Percentiles rank a stretch among this genome's conserved stretches.
phyloP scores from a whole-genome alignment of 2,888 invertebrate genomes.

The Junonia oenone region DNA sequence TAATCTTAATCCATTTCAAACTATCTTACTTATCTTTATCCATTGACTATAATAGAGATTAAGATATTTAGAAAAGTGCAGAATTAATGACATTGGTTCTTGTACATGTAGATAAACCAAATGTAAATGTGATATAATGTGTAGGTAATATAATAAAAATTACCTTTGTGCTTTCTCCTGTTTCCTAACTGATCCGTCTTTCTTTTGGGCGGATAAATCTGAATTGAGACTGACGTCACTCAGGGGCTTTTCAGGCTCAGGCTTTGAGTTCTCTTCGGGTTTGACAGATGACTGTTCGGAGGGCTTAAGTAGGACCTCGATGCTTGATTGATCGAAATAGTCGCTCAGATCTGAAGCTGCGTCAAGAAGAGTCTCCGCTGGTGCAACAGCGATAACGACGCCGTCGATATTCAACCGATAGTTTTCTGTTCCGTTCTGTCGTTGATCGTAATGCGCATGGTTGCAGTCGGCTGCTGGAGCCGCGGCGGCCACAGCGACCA shows the following conservation, averaged over 20 bases:
- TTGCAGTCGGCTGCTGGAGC: conserved; percentile 46
- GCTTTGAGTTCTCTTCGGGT: conserved; percentile 28
- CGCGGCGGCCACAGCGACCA: conserved; percentile 36
- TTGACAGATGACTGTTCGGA: conserved; percentile 18
- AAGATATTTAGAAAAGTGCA: no score
- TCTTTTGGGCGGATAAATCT: conserved; percentile 44
- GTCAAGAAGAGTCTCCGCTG: conserved; percentile 80
- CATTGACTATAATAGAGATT: no score
- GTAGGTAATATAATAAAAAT: no score
- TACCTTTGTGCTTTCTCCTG: conserved; percentile 67
- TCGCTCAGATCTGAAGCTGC: conserved; percentile 71
- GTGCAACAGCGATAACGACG: conserved; percentile 83
- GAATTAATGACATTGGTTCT: no score
- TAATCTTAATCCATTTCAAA: no score
- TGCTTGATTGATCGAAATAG: conserved; percentile 43
- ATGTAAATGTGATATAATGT: no score
- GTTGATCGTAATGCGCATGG: conserved; percentile 79
- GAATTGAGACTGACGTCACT: conserved; percentile 48
- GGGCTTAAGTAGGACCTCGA: conserved; percentile 23
- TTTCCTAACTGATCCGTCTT: conserved; percentile 49
- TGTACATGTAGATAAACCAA: no score
- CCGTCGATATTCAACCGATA: conserved; percentile 84
- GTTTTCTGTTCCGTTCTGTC: conserved; percentile 89
- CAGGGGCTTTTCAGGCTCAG: conserved; percentile 38
- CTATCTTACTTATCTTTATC: no score